These are phyloP conservation scores for Onychostruthus taczanowskii DNA, from an alignment of 2,113 vertebrate species.

Conservation along the genomic window DNA sequence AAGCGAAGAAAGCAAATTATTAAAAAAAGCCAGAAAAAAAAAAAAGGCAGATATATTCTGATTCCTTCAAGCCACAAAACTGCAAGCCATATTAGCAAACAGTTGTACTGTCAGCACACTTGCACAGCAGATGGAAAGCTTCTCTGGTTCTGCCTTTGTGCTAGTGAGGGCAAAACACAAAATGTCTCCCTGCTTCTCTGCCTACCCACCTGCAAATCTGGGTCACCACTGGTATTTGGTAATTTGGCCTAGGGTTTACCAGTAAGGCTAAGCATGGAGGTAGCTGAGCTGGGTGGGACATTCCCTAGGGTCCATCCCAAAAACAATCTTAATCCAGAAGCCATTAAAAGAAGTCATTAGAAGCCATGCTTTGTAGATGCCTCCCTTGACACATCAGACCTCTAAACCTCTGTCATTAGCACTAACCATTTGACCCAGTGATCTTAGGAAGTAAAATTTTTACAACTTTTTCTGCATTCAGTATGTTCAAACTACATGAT, in stretches of 20 bases:
- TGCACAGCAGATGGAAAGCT: constrained; percentile 17
- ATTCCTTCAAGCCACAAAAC: constrained; percentile 10
- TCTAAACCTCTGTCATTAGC: background rate
- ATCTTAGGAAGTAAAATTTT: background rate
- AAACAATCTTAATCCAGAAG: background rate
- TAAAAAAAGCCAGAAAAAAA: background rate
- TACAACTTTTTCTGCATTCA: background rate
- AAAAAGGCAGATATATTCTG: background rate
- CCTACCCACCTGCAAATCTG: background rate
- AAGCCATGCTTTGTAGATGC: background rate
- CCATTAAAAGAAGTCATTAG: background rate
- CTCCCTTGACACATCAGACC: background rate
- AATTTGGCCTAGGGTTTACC: background rate
- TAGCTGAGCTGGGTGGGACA: background rate
- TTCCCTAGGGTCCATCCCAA: background rate
- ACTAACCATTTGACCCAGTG: background rate
- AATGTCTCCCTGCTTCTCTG: background rate
- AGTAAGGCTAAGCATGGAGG: background rate
- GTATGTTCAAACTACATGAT: background rate
- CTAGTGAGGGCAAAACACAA: background rate
- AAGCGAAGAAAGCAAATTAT: background rate
- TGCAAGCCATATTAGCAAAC: background rate
- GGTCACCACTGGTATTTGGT: background rate
- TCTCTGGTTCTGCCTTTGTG: background rate
- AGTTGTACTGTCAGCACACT: background rate